Percentiles rank a stretch among this genome's conserved stretches.
Conservation (phyloP, 2,113 vertebrate genomes). For the Eurypyga helias region DNA sequence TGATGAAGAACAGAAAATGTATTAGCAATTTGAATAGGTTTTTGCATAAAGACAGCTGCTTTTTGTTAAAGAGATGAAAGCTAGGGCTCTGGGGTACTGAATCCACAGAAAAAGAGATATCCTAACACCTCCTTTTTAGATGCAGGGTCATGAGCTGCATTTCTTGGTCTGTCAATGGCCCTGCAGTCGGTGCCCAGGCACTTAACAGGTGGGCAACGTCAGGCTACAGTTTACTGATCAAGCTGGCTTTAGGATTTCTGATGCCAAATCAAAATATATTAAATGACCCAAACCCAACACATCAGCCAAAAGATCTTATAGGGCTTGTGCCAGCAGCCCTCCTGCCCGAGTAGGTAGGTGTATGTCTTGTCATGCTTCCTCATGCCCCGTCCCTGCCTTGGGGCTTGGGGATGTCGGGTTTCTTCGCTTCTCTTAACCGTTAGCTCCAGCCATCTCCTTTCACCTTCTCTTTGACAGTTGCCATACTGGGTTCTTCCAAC, state of each 20-base stretch:
- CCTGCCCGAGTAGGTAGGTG: rapidly evolving
- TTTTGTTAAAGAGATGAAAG: neutral
- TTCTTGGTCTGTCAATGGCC: neutral
- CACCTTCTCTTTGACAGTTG: neutral
- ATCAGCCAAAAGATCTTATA: neutral
- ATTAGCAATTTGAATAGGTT: neutral
- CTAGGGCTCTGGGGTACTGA: neutral
- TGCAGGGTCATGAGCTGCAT: neutral
- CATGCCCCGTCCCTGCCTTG: rapidly evolving
- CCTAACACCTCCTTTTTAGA: neutral
- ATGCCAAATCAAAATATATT: neutral
- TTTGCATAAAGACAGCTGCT: neutral
- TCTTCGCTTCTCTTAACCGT: neutral
- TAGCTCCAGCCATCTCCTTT: neutral
- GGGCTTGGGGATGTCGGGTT: neutral
- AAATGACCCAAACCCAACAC: neutral
- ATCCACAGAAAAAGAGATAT: neutral
- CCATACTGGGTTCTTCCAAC: neutral
- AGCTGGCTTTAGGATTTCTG: neutral
- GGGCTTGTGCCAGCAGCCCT: neutral
- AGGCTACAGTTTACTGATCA: neutral
- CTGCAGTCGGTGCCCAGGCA: neutral
- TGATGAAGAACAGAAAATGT: neutral
- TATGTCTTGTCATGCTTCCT: rapidly evolving
- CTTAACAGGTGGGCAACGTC: neutral